phyloP scores from a whole-genome alignment of 92 coral and sea anemone genomes.

The Porites lobata region DNA sequence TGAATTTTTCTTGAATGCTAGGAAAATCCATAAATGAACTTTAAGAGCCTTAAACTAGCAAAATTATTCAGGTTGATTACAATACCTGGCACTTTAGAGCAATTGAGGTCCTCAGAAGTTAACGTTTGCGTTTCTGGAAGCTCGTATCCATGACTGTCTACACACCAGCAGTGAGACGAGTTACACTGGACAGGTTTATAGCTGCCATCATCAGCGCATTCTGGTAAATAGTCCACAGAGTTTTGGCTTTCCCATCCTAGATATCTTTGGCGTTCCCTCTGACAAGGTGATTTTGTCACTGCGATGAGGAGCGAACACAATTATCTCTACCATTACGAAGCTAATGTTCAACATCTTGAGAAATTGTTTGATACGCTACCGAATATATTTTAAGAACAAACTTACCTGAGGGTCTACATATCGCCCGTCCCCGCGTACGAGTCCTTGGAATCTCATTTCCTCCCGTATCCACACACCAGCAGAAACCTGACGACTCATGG shows the following conservation, averaged over 20 bases:
- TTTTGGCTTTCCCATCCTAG: conserved; percentile 64
- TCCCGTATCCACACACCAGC: conserved; percentile 94
- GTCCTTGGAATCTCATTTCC: conserved; percentile 86
- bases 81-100: conserved; percentile 75
- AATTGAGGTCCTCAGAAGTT: conserved; percentile 59
- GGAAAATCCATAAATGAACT: not conserved
- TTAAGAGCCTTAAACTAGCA: not conserved
- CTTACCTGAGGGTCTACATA: conserved; percentile 77
- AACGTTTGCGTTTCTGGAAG: conserved; percentile 67
- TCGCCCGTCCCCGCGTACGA: conserved; percentile 77
- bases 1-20: not conserved
- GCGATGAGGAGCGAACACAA: not conserved
- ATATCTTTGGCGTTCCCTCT: conserved; percentile 85
- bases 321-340: not conserved
- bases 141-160: conserved; percentile 84
- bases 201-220: conserved; percentile 72
- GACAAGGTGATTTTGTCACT: conserved; percentile 82
- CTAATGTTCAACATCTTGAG: too few species aligned
- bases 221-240: conserved; percentile 11
- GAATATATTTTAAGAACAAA: not conserved
- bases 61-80: not conserved
- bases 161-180: conserved; percentile 76
- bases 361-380: too few species aligned
- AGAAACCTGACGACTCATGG: conserved; percentile 79
- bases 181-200: conserved; percentile 76